Evolutionary conservation across 2,888 invertebrate genomes (phyloP), one percentile per base, ranked within the genome.

Genomic region (Xestia xanthographa): DNA sequence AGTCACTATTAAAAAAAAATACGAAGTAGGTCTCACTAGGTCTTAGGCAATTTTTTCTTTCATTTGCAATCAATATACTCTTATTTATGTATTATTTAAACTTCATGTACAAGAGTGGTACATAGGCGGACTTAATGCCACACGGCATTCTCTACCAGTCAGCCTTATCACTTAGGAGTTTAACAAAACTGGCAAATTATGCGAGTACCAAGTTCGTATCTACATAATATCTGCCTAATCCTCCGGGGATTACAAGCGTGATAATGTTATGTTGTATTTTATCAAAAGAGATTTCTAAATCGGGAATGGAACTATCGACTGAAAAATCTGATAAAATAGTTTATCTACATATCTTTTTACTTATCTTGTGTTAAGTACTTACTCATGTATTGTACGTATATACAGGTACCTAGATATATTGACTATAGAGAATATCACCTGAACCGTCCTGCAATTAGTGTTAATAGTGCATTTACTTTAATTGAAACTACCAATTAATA

Each of bases 281-380:
- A 71, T 70, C 26, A 22, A 22, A 71, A 69, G 34, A n/a, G 17
- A 50, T 65, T 75, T 22, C 5, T 26, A 77, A 43, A 50, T 41
- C 48, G 9, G 29, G 6, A 17, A 58, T 29, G 29, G 17, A 20
- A 9, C 9, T 34, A 65, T 77, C 34, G n/a, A 50, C 34, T 26
- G 12, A 34, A 77, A 43, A 34, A 77, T 75, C 77, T 48, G 22
- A 29, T 45, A 22, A 22, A 12, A 14, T 50, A 56, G 11, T 12
- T 71, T 56, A 72, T 34, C 29, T 20, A n/a, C 20, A n/a, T 72
- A 56, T n/a, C 22, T 63, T 22, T 22, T 17, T 17, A 72, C 3
- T 38, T 68, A 50, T 41, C 29, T 72, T 45, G 14, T 62, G n/a
- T n/a, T n/a, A 14, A 34, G 17, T 9, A 29, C 58, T 20, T 9